A percentile compares a stretch with the other conserved stretches of the same genome.
phyloP scores from a whole-genome alignment of 2,113 vertebrate species.

The Seriola dumerili region DNA sequence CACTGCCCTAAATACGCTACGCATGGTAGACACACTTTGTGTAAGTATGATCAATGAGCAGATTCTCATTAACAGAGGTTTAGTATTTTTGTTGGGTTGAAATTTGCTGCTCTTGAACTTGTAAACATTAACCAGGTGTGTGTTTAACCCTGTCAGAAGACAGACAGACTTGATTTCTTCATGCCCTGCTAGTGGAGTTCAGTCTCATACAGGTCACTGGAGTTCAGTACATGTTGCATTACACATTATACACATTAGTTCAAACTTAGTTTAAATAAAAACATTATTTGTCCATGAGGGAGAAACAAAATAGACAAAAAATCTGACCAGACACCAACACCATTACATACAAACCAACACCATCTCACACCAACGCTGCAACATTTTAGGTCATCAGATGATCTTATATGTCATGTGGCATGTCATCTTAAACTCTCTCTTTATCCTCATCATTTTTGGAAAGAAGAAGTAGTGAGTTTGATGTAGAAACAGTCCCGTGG shows the following conservation, averaged over 20 bases:
- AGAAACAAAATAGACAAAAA: background rate
- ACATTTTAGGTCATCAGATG: background rate
- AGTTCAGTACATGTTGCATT: background rate
- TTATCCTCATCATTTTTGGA: constrained; percentile 5
- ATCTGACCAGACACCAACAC: background rate
- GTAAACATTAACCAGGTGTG: constrained; percentile 31
- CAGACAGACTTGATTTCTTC: background rate
- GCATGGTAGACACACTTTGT: background rate
- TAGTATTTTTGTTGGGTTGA: background rate
- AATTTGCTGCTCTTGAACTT: background rate
- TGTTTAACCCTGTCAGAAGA: background rate
- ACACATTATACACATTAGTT: background rate
- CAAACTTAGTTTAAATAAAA: background rate
- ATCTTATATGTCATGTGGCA: constrained; percentile 5
- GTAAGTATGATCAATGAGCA: background rate
- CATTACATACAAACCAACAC: no score
- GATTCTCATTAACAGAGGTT: background rate
- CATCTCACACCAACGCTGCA: no score
- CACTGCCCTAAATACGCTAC: no score
- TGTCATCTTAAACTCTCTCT: background rate
- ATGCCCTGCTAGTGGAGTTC: background rate
- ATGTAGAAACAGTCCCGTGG: constrained; percentile 42
- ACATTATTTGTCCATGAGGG: background rate
- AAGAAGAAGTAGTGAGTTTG: constrained; percentile 60
- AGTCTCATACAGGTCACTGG: background rate